phyloP scores from a whole-genome alignment of 2,888 invertebrate genomes.

The Drosophila leonis region DNA sequence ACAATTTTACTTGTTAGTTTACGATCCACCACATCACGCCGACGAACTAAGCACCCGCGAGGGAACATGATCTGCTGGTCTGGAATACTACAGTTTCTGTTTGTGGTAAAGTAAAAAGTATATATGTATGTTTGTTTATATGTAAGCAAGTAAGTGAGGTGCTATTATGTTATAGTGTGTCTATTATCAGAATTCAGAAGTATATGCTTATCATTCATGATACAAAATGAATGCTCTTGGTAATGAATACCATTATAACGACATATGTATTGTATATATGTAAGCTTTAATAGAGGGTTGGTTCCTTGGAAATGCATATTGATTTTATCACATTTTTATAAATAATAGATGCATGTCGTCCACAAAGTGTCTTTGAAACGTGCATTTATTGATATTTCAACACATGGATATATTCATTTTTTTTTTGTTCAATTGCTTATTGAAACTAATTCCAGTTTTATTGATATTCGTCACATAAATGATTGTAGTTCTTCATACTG shows the following conservation, averaged over 20 bases:
- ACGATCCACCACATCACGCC: neutral
- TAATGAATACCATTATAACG: neutral
- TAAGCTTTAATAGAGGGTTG: neutral
- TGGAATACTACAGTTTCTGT: neutral
- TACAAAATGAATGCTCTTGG: neutral
- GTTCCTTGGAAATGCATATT: slow-evolving; percentile 3
- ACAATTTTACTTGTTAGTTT: neutral
- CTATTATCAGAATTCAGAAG: neutral
- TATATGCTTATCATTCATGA: neutral
- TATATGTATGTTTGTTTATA: neutral
- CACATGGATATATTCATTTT: neutral
- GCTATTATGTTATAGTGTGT: neutral
- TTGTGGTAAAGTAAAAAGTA: neutral
- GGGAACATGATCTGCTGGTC: neutral
- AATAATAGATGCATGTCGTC: neutral
- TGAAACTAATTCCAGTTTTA: neutral
- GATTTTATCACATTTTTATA: slow-evolving; percentile 1
- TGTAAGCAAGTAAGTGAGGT: neutral
- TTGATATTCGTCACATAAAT: neutral
- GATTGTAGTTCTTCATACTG: neutral
- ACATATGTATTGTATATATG: neutral
- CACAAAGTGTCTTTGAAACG: neutral
- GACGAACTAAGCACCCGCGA: neutral
- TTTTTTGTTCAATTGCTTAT: neutral
- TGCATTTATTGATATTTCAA: neutral